phyloP scores from a whole-genome alignment of 2,888 invertebrate species.

The Cynaeus angustus region DNA sequence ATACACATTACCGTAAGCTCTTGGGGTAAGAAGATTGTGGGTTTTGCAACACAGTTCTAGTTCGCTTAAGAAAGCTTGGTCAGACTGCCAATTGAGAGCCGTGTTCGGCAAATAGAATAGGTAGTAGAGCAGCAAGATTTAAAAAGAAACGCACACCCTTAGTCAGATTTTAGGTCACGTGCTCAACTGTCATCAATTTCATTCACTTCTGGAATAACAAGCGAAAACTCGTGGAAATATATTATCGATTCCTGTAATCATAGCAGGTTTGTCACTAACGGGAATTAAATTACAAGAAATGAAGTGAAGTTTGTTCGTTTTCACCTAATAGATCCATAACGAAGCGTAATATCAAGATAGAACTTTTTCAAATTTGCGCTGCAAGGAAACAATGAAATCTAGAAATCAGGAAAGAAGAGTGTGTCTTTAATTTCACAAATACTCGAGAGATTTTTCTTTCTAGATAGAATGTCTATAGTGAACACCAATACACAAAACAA shows the following conservation, averaged over 20 bases:
- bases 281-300: constrained; percentile 44
- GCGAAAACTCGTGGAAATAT: constrained; percentile 38
- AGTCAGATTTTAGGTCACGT: constrained; percentile 41
- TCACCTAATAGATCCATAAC: constrained; percentile 32
- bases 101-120: constrained; percentile 46
- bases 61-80: constrained; percentile 43
- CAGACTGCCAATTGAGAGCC: constrained; percentile 45
- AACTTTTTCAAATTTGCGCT: constrained; percentile 6
- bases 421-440: constrained; percentile 49
- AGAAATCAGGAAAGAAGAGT: constrained; percentile 26
- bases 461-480: constrained; percentile 41
- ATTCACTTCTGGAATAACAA: constrained; percentile 34
- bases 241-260: constrained; percentile 42
- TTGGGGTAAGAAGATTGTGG: constrained; percentile 50
- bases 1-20: constrained; percentile 50
- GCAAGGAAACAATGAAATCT: constrained; percentile 32
- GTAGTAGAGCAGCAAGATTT: constrained; percentile 38
- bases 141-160: constrained; percentile 33
- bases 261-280: constrained; percentile 40
- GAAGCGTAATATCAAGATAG: constrained; percentile 9
- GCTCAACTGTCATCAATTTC: constrained; percentile 42
- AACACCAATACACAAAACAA: constrained; percentile 59
- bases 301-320: constrained; percentile 30
- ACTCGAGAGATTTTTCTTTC: constrained; percentile 54
- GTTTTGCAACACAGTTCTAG: constrained; percentile 48